phyloP scores from a whole-genome alignment of 2,888 invertebrate species.

The Drosophila aldrichi region DNA sequence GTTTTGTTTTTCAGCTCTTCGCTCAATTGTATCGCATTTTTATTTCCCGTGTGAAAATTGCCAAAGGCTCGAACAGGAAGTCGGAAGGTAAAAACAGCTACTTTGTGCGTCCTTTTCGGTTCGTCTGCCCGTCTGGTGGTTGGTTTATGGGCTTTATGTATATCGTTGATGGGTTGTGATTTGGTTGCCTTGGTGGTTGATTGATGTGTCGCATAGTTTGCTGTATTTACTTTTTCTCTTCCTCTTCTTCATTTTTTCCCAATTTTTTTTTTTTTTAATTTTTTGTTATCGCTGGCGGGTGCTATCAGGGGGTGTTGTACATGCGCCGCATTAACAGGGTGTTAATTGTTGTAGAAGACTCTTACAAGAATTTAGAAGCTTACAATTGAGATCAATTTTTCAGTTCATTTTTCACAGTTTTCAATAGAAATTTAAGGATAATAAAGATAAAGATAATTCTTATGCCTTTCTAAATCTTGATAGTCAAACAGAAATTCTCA shows the following conservation, averaged over 20 bases:
- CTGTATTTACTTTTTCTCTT: constrained; percentile 25
- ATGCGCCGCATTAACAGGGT: constrained; percentile 41
- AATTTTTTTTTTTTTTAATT: not conserved
- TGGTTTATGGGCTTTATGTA: constrained; percentile 31
- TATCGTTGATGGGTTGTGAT: constrained; percentile 65
- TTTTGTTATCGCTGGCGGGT: constrained; percentile 27
- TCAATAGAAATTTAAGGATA: not conserved
- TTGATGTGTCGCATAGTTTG: constrained; percentile 67
- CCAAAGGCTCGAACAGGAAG: constrained; percentile 69
- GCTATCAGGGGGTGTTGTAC: constrained; percentile 38
- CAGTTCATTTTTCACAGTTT: not conserved
- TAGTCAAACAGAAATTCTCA: not conserved
- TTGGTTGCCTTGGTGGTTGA: constrained; percentile 77
- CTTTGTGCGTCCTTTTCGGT: constrained; percentile 47
- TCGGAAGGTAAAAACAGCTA: constrained; percentile 41
- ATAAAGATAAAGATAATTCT: too few species aligned
- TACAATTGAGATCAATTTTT: not conserved
- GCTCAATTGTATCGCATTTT: constrained; percentile 74
- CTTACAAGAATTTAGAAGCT: not conserved
- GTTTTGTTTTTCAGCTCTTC: constrained; percentile 75
- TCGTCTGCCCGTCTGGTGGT: constrained; percentile 41
- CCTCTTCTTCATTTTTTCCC: not conserved
- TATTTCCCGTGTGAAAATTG: constrained; percentile 80
- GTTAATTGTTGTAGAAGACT: constrained; percentile 38
- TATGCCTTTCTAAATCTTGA: not conserved